These are phyloP conservation scores for Oncorhynchus mykiss DNA, from an alignment of 2,113 vertebrate genomes.

Conservation along the genomic window DNA sequence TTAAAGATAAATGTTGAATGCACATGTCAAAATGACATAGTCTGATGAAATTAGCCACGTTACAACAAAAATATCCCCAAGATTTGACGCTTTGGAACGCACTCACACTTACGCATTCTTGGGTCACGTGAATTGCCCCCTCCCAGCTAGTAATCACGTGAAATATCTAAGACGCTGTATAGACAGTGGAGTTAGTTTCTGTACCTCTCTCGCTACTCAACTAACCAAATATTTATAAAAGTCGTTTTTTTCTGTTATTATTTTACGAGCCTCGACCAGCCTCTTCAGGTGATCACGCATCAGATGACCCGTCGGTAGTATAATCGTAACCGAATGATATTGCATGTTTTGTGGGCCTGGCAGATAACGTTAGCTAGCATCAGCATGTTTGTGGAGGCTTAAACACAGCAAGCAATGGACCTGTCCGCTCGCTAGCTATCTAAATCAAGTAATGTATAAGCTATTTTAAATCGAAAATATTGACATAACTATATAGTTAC, in stretches of 20 bases:
- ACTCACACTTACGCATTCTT: background rate
- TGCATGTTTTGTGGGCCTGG: constrained; percentile 3
- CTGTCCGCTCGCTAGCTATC: constrained; percentile 31
- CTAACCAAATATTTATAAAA: background rate
- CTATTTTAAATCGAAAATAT: background rate
- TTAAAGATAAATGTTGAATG: too few species aligned
- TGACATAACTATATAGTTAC: background rate
- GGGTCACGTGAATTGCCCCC: background rate
- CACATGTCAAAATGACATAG: too few species aligned
- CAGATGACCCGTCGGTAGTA: constrained; percentile 2
- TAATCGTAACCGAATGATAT: background rate
- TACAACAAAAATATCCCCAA: too few species aligned
- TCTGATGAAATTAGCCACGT: too few species aligned
- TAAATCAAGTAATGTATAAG: constrained; percentile 49
- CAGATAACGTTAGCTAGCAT: background rate
- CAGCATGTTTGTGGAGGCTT: constrained; percentile 58
- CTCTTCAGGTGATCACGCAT: background rate
- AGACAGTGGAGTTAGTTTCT: background rate
- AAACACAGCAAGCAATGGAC: constrained; percentile 72
- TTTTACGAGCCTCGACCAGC: background rate
- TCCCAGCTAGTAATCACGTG: background rate
- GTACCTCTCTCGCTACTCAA: background rate
- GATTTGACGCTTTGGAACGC: too few species aligned
- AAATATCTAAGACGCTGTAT: background rate
- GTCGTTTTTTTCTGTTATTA: background rate